These are phyloP conservation scores for Brassicogethes aeneus DNA, from an alignment of 2,888 invertebrate genomes.

Conservation along the genomic window DNA sequence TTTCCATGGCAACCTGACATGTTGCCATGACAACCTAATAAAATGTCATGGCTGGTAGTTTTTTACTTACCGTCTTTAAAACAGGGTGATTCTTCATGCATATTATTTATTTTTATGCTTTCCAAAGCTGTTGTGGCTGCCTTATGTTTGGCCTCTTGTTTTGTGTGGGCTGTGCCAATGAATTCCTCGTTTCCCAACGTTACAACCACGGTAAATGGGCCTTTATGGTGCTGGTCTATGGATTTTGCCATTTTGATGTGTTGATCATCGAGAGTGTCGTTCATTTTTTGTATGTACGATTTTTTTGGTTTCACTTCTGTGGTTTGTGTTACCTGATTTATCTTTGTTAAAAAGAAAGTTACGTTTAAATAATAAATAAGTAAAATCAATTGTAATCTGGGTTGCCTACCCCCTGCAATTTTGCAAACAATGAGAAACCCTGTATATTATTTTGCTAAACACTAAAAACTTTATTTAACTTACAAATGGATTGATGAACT, in stretches of 20 bases:
- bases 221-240: conserved; percentile 20
- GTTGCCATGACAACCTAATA: too few relatives aligned
- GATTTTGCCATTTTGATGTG: conserved; percentile 8
- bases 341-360: too few relatives aligned
- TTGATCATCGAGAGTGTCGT: conserved; percentile 23
- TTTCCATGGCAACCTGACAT: too few relatives aligned
- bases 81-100: neutral
- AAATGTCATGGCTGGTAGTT: conserved; percentile 18
- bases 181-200: conserved; percentile 27
- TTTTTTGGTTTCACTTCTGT: conserved; percentile 15
- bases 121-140: conserved; percentile 32
- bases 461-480: neutral
- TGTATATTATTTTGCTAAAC: neutral
- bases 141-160: conserved; percentile 32
- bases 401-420: too few relatives aligned
- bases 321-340: too few relatives aligned
- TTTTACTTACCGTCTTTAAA: neutral
- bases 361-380: neutral
- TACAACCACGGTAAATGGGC: conserved; percentile 30
- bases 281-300: conserved; percentile 27
- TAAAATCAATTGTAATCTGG: too few relatives aligned
- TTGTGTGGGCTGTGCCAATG: conserved; percentile 27
- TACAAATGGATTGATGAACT: neutral
- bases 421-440: too few relatives aligned
- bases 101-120: conserved; percentile 16